Percentiles rank a stretch among this genome's conserved stretches.
Evolutionary conservation across 1,140 invertebrate species (phyloP).

Genomic region (Papilio dardanus): DNA sequence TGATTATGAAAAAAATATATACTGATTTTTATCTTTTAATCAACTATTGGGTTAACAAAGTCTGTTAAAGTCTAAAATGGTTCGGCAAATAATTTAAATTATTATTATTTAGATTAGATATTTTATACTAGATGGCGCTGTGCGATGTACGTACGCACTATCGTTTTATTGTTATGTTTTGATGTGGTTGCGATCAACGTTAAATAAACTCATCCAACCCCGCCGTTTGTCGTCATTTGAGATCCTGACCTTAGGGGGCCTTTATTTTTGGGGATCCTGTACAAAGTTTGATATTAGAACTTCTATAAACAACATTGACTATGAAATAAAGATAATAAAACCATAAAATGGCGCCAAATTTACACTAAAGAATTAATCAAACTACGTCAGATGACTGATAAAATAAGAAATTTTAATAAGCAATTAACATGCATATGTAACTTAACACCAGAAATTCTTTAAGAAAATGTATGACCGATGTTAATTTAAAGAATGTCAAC

Average conservation of each 20-base stretch:
- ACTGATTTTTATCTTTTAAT: neutral
- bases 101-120: too few relatives aligned
- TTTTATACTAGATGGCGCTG: too few relatives aligned
- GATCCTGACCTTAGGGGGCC: too few relatives aligned
- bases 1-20: neutral
- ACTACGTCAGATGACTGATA: neutral
- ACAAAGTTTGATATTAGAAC: neutral
- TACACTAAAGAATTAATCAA: neutral
- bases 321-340: neutral
- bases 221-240: too few relatives aligned
- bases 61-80: neutral
- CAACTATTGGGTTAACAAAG: neutral
- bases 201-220: too few relatives aligned
- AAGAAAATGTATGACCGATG: constrained; percentile 7
- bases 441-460: constrained; percentile 3
- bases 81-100: too few relatives aligned
- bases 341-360: neutral
- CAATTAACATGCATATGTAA: constrained; percentile 14
- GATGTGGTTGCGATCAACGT: too few relatives aligned
- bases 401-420: neutral
- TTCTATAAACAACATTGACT: neutral
- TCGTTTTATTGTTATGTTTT: too few relatives aligned
- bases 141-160: too few relatives aligned
- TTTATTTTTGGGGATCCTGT: too few relatives aligned
- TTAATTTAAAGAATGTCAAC: constrained; percentile 6